Base-by-base conservation (phyloP, 2,888 invertebrate genomes). In the Amblyjoppa proteus region DNA sequence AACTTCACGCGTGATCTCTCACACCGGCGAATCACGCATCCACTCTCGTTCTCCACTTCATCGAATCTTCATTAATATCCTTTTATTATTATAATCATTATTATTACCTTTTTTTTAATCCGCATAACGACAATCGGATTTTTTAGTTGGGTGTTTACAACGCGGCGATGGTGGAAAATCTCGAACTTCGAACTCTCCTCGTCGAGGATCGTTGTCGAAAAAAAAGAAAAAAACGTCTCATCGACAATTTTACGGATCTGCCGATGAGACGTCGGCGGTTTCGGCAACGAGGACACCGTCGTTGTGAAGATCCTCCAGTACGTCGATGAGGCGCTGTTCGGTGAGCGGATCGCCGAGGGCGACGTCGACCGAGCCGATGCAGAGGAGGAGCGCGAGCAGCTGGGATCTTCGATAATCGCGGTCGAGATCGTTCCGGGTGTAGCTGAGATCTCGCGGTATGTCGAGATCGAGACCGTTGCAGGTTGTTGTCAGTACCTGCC, bases 361-460 rank as follows among this genome's bases (percentile, higher is more conserved):
- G 71, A 97, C 96, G 92, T 97, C 97, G 6, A 97, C 97, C 53
- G 97, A 97, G 31, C 97, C 97, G 83, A 97, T 97, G 91, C 97
- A 97, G 3, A 97, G 94, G 75, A 97, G 94, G 66, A 97, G 94
- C n/a, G 97, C 97, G 85, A 97, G 94, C 6, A 97, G 94, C 89
- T 97, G 97, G 0, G 97, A 97, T 81, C 95, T 94, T 84, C 95
- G 95, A 90, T 95, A 96, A 89, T 96, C 96, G 11, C 94, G 94
- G 58, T 94, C 94, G 16, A 96, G 93, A 86, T 95, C 95, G 66
- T 94, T 93, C 53, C 95, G 92, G 75, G 95, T 94, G 90, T 96
- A 96, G 20, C 94, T 94, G 41, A 96, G 93, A 85, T 95, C 94
- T 51, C 91, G 90, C 66, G 88, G 90, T 20, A 97, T 94, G 94